These are phyloP conservation scores for Oxyscelio sp. DNA, from an alignment of 2,888 invertebrate genomes.

Conservation along the genomic window DNA sequence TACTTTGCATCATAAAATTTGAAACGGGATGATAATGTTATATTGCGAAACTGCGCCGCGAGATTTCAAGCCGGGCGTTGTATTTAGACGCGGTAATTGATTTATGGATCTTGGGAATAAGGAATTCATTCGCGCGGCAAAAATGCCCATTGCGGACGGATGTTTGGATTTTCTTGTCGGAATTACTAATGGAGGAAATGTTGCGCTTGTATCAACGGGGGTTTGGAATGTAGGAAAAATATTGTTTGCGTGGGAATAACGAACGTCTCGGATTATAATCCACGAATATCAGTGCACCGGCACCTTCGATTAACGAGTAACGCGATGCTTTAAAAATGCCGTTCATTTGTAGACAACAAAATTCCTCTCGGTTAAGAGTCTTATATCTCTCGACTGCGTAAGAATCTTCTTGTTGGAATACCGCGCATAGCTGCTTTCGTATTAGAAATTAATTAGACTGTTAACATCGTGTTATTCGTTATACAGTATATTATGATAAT, in stretches of 20 bases:
- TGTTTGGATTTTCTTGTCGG: neutral
- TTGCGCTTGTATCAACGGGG: neutral
- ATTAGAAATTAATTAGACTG: constrained; percentile 29
- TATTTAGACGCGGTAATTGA: constrained; percentile 24
- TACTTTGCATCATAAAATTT: too few species aligned
- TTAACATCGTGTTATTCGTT: constrained; percentile 17
- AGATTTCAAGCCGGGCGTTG: constrained; percentile 21
- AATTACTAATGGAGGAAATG: neutral
- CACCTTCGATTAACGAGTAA: neutral
- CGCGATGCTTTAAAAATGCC: neutral
- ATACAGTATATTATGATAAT: constrained; percentile 24
- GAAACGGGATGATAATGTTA: constrained; percentile 23
- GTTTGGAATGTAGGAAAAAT: neutral
- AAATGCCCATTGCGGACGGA: neutral
- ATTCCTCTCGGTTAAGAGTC: neutral
- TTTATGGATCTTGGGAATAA: constrained; percentile 3
- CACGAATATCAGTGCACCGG: too few species aligned
- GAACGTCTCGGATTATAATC: too few species aligned
- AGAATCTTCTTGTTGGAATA: constrained; percentile 1
- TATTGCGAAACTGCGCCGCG: constrained; percentile 13
- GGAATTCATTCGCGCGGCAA: constrained; percentile 14
- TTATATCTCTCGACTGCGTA: neutral
- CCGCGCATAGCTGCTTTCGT: neutral
- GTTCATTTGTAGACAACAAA: neutral
- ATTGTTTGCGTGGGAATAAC: neutral